These are phyloP conservation scores for Siniperca undulata DNA, from an alignment of 2,797 vertebrate species.

Conservation along the genomic window DNA sequence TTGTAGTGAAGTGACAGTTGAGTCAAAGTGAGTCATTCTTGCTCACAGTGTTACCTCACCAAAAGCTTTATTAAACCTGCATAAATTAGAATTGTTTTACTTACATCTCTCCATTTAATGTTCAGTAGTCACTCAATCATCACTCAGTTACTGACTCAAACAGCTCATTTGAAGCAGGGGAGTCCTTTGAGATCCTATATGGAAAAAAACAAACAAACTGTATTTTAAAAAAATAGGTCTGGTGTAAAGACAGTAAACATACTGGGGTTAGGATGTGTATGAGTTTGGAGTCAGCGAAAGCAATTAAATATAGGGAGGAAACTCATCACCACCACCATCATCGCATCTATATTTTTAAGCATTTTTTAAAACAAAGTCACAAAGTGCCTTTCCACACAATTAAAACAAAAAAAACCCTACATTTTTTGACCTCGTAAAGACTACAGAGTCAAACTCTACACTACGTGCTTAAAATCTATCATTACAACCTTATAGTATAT, in stretches of 20 bases:
- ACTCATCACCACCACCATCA: no score
- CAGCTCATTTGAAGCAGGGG: background rate
- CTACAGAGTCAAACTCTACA: background rate
- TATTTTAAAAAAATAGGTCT: background rate
- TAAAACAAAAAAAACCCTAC: background rate
- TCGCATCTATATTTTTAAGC: background rate
- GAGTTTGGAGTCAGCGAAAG: background rate
- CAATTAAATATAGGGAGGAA: no score
- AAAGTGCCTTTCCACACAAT: background rate
- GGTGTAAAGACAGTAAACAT: background rate
- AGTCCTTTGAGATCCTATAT: background rate
- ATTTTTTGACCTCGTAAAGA: background rate
- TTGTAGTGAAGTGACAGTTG: slow-evolving; percentile 45
- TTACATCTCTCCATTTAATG: slow-evolving; percentile 7
- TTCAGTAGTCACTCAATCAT: slow-evolving; percentile 4
- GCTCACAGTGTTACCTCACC: slow-evolving; percentile 23
- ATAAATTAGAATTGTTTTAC: slow-evolving; percentile 6
- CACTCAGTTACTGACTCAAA: slow-evolving; percentile 12
- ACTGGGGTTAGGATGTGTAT: background rate
- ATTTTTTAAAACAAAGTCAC: background rate
- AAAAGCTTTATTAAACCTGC: slow-evolving; percentile 36
- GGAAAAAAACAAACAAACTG: background rate
- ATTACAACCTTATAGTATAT: background rate
- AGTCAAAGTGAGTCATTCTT: slow-evolving; percentile 52
- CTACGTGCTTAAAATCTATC: background rate